Evolutionary conservation across 2,113 vertebrate genomes (phyloP).

Genomic region (Oreochromis tanganicae): DNA sequence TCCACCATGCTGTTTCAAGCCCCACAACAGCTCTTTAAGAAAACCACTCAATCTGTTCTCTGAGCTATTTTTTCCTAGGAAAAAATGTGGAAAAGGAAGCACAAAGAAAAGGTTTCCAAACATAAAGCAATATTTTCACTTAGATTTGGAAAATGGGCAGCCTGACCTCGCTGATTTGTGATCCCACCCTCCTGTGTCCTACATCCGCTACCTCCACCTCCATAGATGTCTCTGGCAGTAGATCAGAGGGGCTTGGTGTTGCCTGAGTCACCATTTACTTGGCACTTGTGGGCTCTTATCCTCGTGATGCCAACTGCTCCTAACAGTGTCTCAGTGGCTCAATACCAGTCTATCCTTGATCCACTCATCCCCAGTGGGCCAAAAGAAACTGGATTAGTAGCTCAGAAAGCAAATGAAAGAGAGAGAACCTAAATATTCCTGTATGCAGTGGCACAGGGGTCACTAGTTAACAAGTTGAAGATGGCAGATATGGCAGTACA

Average conservation of each 20-base stretch:
- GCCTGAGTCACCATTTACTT: conserved; percentile 14
- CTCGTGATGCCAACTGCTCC: background rate
- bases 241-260: conserved; percentile 24
- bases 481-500: background rate
- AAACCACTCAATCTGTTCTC: conserved; percentile 58
- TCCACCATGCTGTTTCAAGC: conserved; percentile 28
- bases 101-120: background rate
- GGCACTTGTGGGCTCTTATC: background rate
- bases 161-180: background rate
- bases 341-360: conserved; percentile 21
- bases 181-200: background rate
- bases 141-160: background rate
- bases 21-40: conserved; percentile 53
- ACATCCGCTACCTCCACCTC: background rate
- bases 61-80: conserved; percentile 26
- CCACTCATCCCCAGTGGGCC: conserved; percentile 22
- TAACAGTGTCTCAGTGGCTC: background rate
- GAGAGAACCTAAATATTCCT: background rate
- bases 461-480: conserved; percentile 18
- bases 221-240: conserved; percentile 4
- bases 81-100: background rate
- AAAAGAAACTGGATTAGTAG: conserved; percentile 54
- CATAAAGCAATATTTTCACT: background rate
- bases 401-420: background rate
- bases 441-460: background rate